Evolutionary conservation across 1,140 invertebrate species (phyloP).

Genomic region (Drosophila ohnishii): DNA sequence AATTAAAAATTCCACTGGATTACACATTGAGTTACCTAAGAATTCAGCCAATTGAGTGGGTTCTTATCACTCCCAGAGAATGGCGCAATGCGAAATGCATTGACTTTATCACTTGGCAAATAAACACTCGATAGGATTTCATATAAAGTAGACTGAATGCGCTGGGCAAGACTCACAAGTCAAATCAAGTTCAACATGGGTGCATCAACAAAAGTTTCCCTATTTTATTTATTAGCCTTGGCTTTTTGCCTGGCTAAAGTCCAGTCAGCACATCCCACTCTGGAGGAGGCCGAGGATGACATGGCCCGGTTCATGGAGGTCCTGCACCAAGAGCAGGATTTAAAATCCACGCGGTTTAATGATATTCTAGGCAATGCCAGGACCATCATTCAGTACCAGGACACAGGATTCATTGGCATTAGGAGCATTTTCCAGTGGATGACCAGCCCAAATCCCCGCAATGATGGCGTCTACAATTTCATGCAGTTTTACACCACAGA

Average conservation of each 20-base stretch:
- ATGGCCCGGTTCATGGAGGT: slow-evolving; percentile 28
- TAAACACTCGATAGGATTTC: slow-evolving; percentile 5
- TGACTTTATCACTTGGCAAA: background rate
- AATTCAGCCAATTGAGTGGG: background rate
- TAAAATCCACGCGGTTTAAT: slow-evolving; percentile 10
- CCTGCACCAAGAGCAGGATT: slow-evolving; percentile 6
- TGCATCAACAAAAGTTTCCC: background rate
- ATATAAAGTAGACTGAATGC: slow-evolving; percentile 3
- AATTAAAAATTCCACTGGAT: too few relatives aligned
- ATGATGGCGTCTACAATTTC: slow-evolving; percentile 42
- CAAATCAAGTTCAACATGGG: slow-evolving; percentile 16
- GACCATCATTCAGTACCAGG: slow-evolving; percentile 23
- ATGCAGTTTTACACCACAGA: slow-evolving; percentile 35
- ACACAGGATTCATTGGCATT: slow-evolving; percentile 17
- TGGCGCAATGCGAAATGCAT: slow-evolving; percentile 18
- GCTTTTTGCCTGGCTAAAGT: background rate
- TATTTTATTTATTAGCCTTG: background rate
- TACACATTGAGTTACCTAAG: background rate
- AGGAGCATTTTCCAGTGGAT: slow-evolving; percentile 43
- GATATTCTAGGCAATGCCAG: slow-evolving; percentile 36
- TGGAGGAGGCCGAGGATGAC: slow-evolving; percentile 23
- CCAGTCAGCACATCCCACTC: slow-evolving; percentile 2
- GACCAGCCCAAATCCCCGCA: slow-evolving; percentile 21
- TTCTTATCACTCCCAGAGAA: slow-evolving; percentile 14
- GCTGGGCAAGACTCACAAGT: slow-evolving; percentile 9